Conservation (phyloP, 2,113 vertebrate species). For the Proteles cristata region DNA sequence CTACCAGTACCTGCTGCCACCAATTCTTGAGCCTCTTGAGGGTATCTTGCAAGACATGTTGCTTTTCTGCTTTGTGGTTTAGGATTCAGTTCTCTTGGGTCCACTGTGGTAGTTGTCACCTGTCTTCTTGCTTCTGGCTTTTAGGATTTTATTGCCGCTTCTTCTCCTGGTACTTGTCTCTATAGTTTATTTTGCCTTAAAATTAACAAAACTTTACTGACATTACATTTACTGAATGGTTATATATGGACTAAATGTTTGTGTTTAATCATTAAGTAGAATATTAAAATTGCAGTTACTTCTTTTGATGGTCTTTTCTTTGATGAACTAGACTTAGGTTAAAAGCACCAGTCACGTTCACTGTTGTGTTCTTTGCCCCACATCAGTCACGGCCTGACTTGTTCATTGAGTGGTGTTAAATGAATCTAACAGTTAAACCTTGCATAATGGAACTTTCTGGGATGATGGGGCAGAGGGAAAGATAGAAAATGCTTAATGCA, state of each 20-base stretch:
- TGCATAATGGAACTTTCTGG: neutral
- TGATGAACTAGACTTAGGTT: neutral
- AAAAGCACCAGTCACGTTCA: neutral
- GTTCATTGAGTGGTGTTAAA: neutral
- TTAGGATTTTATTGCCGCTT: constrained; percentile 1
- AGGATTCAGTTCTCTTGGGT: neutral
- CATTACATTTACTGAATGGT: neutral
- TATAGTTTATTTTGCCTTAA: neutral
- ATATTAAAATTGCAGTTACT: neutral
- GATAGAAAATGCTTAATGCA: neutral
- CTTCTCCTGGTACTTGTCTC: neutral
- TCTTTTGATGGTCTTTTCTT: constrained; percentile 22
- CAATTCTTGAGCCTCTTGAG: neutral
- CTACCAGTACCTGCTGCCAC: neutral
- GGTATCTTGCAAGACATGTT: neutral
- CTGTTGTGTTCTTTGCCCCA: neutral
- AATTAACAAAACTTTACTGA: neutral
- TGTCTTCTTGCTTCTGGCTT: neutral
- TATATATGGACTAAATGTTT: neutral
- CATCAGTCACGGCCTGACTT: neutral
- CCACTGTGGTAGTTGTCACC: neutral
- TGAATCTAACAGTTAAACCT: neutral
- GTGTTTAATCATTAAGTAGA: neutral
- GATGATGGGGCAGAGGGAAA: neutral
- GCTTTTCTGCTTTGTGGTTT: constrained; percentile 46